These are phyloP conservation scores for Neostethus bicornis DNA, from an alignment of 2,797 vertebrate genomes.

Conservation along the genomic window DNA sequence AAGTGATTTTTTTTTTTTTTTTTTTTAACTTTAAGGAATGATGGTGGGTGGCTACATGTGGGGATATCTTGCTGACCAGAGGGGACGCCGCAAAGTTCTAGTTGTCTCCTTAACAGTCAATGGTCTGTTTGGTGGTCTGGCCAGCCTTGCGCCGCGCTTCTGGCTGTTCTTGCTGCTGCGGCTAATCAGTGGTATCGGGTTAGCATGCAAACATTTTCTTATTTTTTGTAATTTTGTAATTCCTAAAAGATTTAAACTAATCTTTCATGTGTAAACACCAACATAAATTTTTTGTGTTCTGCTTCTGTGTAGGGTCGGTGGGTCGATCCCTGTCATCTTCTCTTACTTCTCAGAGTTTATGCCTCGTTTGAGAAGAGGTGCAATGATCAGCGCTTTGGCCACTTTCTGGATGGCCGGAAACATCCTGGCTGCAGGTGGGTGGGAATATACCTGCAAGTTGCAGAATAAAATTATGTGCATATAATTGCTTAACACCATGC, in stretches of 20 bases:
- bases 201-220: slow-evolving; percentile 8
- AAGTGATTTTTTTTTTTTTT: background rate
- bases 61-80: slow-evolving; percentile 80
- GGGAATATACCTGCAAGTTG: background rate
- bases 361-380: slow-evolving; percentile 74
- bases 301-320: slow-evolving; percentile 73
- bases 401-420: slow-evolving; percentile 86
- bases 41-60: slow-evolving; percentile 83
- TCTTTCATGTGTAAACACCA: background rate
- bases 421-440: slow-evolving; percentile 80
- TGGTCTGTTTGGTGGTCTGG: slow-evolving; percentile 76
- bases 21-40: slow-evolving; percentile 70
- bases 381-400: slow-evolving; percentile 82
- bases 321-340: slow-evolving; percentile 83
- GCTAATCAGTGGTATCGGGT: slow-evolving; percentile 82
- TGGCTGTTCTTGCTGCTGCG: slow-evolving; percentile 80
- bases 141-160: slow-evolving; percentile 73
- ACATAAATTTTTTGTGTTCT: background rate
- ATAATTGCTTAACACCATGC: background rate
- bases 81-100: slow-evolving; percentile 75
- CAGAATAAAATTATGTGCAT: too few species aligned
- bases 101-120: slow-evolving; percentile 77
- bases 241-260: background rate
- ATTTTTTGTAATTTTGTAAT: background rate
- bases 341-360: slow-evolving; percentile 86